Base-by-base conservation (phyloP, 2,888 invertebrate species). In the Elegia similella region DNA sequence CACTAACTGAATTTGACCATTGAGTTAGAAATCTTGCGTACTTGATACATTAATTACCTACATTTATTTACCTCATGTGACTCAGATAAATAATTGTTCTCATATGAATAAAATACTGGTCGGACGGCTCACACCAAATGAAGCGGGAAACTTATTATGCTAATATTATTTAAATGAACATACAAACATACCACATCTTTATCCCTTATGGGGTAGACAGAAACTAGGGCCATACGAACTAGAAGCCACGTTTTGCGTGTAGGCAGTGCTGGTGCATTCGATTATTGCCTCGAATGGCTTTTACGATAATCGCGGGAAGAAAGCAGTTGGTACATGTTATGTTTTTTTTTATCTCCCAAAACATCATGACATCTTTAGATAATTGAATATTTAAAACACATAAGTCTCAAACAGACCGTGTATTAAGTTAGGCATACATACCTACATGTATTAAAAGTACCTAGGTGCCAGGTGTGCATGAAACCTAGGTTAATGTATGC, bases 401-500 rank as follows among this genome's bases (percentile, higher is more conserved):
- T n/a, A n/a, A n/a, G n/a, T n/a, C n/a, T n/a, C n/a, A n/a, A n/a
- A n/a, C n/a, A n/a, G n/a, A n/a, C n/a, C n/a, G n/a, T n/a, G n/a
- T n/a, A n/a, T n/a, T n/a, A n/a, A n/a, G n/a, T n/a, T 23, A 5
- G 23, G 23, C 23, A 23, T 23, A 23, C 5, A 23, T 34, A 34
- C 34, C 2, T 34, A 34, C 5, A 38, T 34, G 10, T 34, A 34
- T 34, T 34, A 34, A 34, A 55, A 59, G 42, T 44, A 38, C 42
- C 47, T 32, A 55, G 58, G 48, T 58, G 55, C 29, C 53, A 23
- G 23, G 23, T 32, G 44, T 29, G 43, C 48, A 52, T 55, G 48
- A 50, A 59, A n/a, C n/a, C n/a, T n/a, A 59, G 61, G 61, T 62
- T 57, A 58, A 52, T 50, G 50, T 34, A 50, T 50, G 34, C 32